Base-by-base conservation (phyloP, 2,888 invertebrate species). In the Leistus spinibarbis region DNA sequence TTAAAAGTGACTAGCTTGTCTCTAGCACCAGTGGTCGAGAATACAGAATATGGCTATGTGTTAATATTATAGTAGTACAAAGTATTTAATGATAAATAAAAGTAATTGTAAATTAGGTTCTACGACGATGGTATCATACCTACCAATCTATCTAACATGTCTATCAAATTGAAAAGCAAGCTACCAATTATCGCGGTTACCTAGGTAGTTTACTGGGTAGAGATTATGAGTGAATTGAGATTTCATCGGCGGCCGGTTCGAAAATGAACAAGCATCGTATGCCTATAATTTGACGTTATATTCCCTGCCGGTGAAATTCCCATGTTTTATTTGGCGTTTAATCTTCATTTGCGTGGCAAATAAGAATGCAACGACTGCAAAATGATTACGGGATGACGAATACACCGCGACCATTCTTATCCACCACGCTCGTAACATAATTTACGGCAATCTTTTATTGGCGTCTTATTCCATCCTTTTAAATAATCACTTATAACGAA, bases 371-470 rank as follows among this genome's bases (percentile, higher is more conserved):
- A 60, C 3, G 40, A 40, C 10, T 54, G 68, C 56, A 62, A 62
- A 23, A 70, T 70, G 62, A 70, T 70, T 70, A 62, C 69, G 56
- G n/a, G 69, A 69, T 69, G 69, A 69, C 69, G 69, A 69, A 69
- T 69, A 56, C 54, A 13, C 22, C 40, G 5, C 40, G 7, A 40
- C 20, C 5, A 60, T 22, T 60, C 60, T 19, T 60, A 60, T 19
- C 13, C 60, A 10, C 60, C 60, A 16, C 60, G 60, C 60, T 60
- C 20, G 13, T 17, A 60, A 19, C 17, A 22, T 60, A 60, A 60
- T 60, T 60, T 60, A 60, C 20, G n/a, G 60, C 60, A 60, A 60
- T 60, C 60, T 60, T 60, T 60, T 60, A 60, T 60, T 60, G 60
- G 60, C 60, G 60, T 60, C 60, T 22, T 19, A 20, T 60, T 22